phyloP scores from a whole-genome alignment of 2,888 invertebrate species.

The Blastobasis adustella region DNA sequence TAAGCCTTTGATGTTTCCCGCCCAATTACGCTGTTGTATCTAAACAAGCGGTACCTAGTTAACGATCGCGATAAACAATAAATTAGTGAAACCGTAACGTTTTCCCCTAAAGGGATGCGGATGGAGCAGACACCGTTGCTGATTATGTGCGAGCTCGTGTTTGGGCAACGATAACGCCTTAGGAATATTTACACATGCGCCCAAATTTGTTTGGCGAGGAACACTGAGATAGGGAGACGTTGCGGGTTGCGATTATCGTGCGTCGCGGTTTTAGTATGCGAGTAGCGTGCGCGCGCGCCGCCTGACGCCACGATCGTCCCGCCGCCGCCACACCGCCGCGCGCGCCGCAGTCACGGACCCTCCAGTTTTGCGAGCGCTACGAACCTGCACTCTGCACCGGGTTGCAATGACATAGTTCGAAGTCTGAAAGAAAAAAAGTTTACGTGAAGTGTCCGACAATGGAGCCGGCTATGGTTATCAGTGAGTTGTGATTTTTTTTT shows the following conservation, averaged over 20 bases:
- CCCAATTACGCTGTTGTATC: too few relatives aligned
- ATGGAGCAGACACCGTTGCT: constrained; percentile 45
- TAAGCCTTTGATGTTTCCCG: too few relatives aligned
- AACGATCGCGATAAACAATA: too few relatives aligned
- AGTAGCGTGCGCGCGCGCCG: constrained; percentile 59
- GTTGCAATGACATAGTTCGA: too few relatives aligned
- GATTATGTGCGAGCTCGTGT: constrained; percentile 46
- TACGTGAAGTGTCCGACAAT: too few relatives aligned
- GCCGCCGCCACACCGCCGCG: constrained; percentile 26
- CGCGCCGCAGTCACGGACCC: constrained; percentile 17
- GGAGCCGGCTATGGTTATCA: too few relatives aligned
- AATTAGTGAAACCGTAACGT: constrained; percentile 31
- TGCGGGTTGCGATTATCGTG: constrained; percentile 52
- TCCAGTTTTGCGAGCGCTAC: too few relatives aligned
- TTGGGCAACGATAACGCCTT: constrained; percentile 51
- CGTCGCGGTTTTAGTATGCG: constrained; percentile 66
- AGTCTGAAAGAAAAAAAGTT: too few relatives aligned
- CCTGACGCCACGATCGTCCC: constrained; percentile 44
- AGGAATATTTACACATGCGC: constrained; percentile 50
- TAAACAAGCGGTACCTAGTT: too few relatives aligned
- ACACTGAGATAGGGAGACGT: constrained; percentile 46
- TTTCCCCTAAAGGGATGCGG: constrained; percentile 33
- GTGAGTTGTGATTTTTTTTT: too few relatives aligned
- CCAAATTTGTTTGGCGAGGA: constrained; percentile 58
- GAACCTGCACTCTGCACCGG: too few relatives aligned